Percentiles rank a stretch among this genome's conserved stretches.
Conservation (phyloP, 2,113 vertebrate species). For the Phalacrocorax aristotelis region DNA sequence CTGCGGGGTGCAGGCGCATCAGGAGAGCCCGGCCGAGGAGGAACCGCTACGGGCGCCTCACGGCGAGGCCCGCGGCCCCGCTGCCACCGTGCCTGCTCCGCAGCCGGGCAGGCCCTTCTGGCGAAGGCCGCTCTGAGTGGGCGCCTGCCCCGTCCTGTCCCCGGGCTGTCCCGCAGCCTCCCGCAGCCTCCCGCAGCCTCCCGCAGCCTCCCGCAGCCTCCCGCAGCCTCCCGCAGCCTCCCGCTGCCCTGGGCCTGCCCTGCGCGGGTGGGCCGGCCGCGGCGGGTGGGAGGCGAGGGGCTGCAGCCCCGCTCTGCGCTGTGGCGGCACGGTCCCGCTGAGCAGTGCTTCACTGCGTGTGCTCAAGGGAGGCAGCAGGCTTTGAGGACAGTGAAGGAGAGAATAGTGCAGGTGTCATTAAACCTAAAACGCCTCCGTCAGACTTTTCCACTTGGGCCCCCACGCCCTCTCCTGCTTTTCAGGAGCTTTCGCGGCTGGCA, state of each 20-base stretch:
- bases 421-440: fast-evolving
- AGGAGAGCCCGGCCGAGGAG: not conserved
- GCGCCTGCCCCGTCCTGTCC: not conserved
- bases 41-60: fast-evolving
- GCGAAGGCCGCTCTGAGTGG: too few species aligned
- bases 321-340: fast-evolving
- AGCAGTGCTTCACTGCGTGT: not conserved
- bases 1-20: fast-evolving
- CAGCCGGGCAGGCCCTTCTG: not conserved
- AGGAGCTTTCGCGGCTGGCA: fast-evolving
- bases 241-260: not conserved
- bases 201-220: not conserved
- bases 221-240: too few species aligned
- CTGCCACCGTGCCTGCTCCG: too few species aligned
- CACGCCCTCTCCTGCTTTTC: fast-evolving
- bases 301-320: too few species aligned
- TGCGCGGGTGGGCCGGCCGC: not conserved
- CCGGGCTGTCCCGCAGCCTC: too few species aligned
- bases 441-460: not conserved
- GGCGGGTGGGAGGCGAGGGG: not conserved
- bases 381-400: not conserved
- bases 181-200: not conserved
- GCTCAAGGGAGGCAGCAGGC: not conserved
- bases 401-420: fast-evolving
- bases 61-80: not conserved